phyloP scores from a whole-genome alignment of 2,113 vertebrate genomes.

The Hyperoodon ampullatus region DNA sequence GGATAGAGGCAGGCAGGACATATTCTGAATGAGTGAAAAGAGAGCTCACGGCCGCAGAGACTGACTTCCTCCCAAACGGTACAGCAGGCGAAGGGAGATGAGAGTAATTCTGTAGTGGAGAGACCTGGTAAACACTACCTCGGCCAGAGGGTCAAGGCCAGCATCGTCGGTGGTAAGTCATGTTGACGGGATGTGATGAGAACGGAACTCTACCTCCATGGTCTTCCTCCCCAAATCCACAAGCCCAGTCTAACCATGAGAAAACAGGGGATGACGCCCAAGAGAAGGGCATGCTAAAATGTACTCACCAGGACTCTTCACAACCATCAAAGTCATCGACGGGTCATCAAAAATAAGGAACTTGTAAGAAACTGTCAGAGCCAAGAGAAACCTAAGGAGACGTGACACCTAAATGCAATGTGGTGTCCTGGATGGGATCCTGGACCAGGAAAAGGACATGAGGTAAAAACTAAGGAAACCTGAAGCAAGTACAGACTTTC shows the following conservation, averaged over 20 bases:
- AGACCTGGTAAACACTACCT: not conserved
- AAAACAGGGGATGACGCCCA: not conserved
- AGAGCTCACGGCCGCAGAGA: not conserved
- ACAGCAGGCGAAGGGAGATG: not conserved
- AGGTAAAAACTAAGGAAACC: not conserved
- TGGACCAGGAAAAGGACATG: not conserved
- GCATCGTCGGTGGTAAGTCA: not conserved
- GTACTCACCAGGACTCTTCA: not conserved
- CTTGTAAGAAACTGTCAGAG: not conserved
- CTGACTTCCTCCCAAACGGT: not conserved
- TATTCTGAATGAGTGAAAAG: not conserved
- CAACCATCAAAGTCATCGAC: not conserved
- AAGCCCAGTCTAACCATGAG: not conserved
- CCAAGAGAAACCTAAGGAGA: not conserved
- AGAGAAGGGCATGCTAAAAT: not conserved
- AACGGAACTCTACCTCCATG: rapidly evolving
- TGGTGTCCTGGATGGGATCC: not conserved
- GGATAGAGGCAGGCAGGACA: not conserved
- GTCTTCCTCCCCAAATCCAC: not conserved
- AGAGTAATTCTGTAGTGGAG: not conserved
- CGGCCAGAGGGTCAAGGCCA: not conserved
- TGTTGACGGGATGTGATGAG: rapidly evolving
- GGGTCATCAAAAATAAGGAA: not conserved
- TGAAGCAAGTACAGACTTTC: not conserved
- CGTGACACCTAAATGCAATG: rapidly evolving